phyloP scores from a whole-genome alignment of 2,113 vertebrate genomes.

The Clarias magur region DNA sequence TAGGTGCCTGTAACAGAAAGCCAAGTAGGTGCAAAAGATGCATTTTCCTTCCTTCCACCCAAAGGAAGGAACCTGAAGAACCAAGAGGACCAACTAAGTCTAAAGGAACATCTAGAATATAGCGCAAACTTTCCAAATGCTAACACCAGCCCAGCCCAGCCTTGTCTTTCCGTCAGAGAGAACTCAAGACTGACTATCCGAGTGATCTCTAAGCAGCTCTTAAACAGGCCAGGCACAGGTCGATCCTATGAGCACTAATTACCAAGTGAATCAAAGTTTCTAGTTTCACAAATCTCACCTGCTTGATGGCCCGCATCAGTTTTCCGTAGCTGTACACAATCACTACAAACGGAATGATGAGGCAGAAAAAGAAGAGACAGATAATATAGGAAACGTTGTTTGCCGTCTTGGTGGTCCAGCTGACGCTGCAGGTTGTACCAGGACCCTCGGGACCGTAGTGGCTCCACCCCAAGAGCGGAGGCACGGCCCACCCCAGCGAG shows the following conservation, averaged over 20 bases:
- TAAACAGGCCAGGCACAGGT: background rate
- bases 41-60: background rate
- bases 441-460: constrained; percentile 75
- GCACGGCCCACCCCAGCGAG: constrained; percentile 74
- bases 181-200: background rate
- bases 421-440: constrained; percentile 73
- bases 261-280: background rate
- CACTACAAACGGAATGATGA: constrained; percentile 75
- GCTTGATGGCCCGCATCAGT: constrained; percentile 73
- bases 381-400: constrained; percentile 79
- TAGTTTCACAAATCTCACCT: constrained; percentile 63
- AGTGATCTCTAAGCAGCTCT: background rate
- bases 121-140: background rate
- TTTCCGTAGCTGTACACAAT: constrained; percentile 78
- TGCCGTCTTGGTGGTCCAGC: constrained; percentile 73
- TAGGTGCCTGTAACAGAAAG: no score
- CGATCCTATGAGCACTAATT: background rate
- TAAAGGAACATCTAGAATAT: background rate
- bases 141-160: no score
- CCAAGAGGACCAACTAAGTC: no score
- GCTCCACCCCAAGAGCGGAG: constrained; percentile 80
- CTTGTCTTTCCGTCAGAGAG: background rate
- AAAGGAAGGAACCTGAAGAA: background rate
- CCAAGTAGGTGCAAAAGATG: background rate
- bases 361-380: constrained; percentile 81